Evolutionary conservation across 2,113 vertebrate genomes (phyloP).

Genomic region (Hemiscyllium ocellatum): DNA sequence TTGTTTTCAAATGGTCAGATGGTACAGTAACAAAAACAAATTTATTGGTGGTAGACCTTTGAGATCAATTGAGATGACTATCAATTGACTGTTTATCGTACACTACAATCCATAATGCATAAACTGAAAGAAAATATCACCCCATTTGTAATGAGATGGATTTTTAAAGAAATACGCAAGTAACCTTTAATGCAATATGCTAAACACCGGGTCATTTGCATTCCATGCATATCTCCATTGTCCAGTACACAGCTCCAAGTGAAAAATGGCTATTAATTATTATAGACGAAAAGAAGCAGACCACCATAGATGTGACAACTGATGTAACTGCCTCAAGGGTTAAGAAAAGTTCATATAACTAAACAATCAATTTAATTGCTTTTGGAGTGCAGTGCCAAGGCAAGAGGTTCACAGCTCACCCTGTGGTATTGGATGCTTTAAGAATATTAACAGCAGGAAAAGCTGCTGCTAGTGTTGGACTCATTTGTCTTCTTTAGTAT

Average conservation of each 20-base stretch:
- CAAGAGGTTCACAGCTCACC: slow-evolving; percentile 81
- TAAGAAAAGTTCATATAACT: slow-evolving; percentile 96
- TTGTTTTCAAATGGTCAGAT: too few relatives aligned
- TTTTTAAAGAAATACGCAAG: neutral
- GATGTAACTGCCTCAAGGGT: slow-evolving; percentile 79
- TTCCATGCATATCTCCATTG: neutral
- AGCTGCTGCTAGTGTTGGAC: slow-evolving; percentile 76
- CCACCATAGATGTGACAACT: slow-evolving; percentile 92
- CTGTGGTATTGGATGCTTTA: slow-evolving; percentile 69
- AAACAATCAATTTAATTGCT: slow-evolving; percentile 97
- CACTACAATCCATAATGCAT: neutral
- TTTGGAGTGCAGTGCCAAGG: slow-evolving; percentile 98
- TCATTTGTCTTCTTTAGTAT: slow-evolving; percentile 82
- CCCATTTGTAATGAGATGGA: neutral
- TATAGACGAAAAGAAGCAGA: slow-evolving; percentile 56
- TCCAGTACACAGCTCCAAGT: neutral
- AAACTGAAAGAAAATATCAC: neutral
- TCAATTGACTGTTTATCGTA: neutral
- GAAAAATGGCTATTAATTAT: slow-evolving; percentile 29
- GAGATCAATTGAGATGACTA: neutral
- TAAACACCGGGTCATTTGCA: neutral
- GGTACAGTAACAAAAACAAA: neutral
- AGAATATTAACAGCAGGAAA: slow-evolving; percentile 56
- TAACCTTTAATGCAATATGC: neutral
- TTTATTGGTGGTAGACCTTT: neutral